Percentiles rank a stretch among this genome's conserved stretches.
phyloP scores from a whole-genome alignment of 2,888 invertebrate genomes.

The Polymixis lichenea region DNA sequence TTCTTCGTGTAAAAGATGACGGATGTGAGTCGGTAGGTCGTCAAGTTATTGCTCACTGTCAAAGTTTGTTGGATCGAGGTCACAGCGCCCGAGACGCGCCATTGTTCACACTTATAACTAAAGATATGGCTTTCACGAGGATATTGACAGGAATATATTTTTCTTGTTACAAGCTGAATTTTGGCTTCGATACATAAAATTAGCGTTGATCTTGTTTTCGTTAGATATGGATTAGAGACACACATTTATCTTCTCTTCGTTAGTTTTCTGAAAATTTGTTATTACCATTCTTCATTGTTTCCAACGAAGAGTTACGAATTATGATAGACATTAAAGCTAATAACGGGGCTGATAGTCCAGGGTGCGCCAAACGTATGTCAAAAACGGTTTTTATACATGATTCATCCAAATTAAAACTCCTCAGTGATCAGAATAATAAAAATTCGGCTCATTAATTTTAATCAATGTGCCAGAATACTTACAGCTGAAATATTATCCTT shows the following conservation, averaged over 20 bases:
- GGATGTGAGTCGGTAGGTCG: conserved; percentile 40
- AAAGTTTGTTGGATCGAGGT: conserved; percentile 43
- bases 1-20: conserved; percentile 40
- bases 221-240: background rate
- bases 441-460: background rate
- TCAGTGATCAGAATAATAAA: background rate
- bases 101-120: conserved; percentile 37
- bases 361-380: background rate
- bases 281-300: background rate
- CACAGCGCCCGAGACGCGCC: conserved; percentile 24
- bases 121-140: conserved; percentile 8
- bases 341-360: background rate
- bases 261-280: background rate
- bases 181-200: conserved; percentile 23
- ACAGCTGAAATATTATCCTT: background rate
- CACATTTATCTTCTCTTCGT: too few relatives aligned
- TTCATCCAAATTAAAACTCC: background rate
- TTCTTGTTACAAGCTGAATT: background rate
- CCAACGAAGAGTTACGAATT: too few relatives aligned
- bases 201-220: background rate
- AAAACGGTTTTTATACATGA: background rate
- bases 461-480: background rate
- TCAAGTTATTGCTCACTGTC: conserved; percentile 49
- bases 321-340: background rate
- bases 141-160: conserved; percentile 11